Percentiles rank a stretch among this genome's conserved stretches.
Evolutionary conservation across 2,888 invertebrate species (phyloP).

Genomic region (Hyposoter dolosus): DNA sequence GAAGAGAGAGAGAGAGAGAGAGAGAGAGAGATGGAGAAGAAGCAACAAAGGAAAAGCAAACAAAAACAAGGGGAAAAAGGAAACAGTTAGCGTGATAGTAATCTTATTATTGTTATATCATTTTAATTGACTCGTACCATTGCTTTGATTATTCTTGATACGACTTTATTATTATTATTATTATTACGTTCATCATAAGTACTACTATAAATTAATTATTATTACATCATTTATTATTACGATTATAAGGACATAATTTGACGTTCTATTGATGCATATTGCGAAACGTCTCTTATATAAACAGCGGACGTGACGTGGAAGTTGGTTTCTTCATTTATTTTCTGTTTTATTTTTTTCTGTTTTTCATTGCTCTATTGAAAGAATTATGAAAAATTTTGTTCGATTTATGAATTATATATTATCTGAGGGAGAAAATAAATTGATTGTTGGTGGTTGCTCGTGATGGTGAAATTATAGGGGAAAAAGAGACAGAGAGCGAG

Average conservation of each 20-base stretch:
- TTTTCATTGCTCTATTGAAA: slow-evolving; percentile 22
- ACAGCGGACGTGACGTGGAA: slow-evolving; percentile 38
- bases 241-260: slow-evolving; percentile 53
- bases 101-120: slow-evolving; percentile 74
- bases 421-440: slow-evolving; percentile 8
- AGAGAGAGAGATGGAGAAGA: not conserved
- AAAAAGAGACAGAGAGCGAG: slow-evolving; percentile 36
- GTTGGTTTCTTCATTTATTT: slow-evolving; percentile 47
- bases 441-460: slow-evolving; percentile 9
- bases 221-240: slow-evolving; percentile 57
- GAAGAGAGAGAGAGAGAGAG: not conserved
- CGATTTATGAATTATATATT: slow-evolving; percentile 50
- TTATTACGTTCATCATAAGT: slow-evolving; percentile 56
- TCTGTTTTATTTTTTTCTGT: slow-evolving; percentile 20
- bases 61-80: slow-evolving; percentile 25
- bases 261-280: slow-evolving; percentile 39
- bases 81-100: slow-evolving; percentile 62
- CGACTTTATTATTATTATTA: slow-evolving; percentile 67
- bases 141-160: slow-evolving; percentile 70
- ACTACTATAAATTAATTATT: slow-evolving; percentile 49
- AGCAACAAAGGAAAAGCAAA: slow-evolving; percentile 15
- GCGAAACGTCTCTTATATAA: slow-evolving; percentile 3
- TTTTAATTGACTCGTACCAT: slow-evolving; percentile 72
- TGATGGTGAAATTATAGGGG: slow-evolving; percentile 30
- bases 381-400: slow-evolving; percentile 40